These are phyloP conservation scores for Colius striatus DNA, from an alignment of 2,113 vertebrate genomes.

Conservation along the genomic window DNA sequence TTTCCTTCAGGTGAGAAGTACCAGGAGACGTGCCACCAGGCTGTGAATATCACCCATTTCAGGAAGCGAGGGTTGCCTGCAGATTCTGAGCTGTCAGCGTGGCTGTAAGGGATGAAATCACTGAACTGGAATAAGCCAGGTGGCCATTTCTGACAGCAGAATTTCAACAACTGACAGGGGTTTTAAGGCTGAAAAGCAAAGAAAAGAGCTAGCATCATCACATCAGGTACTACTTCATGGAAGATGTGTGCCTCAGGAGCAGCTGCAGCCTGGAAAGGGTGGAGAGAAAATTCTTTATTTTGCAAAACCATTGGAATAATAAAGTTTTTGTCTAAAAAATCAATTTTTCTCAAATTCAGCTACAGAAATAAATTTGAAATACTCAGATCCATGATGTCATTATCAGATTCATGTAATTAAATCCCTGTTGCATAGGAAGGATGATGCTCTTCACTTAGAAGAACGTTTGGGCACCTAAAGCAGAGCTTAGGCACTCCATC, in stretches of 20 bases:
- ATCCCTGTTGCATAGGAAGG: not conserved
- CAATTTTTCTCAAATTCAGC: not conserved
- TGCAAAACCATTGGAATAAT: not conserved
- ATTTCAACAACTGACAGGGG: not conserved
- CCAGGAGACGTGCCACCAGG: not conserved
- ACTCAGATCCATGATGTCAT: not conserved
- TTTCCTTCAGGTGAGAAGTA: not conserved
- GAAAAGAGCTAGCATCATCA: not conserved
- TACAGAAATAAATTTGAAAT: not conserved
- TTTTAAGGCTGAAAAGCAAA: not conserved
- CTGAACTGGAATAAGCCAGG: not conserved
- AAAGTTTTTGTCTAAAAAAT: not conserved
- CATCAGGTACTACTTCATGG: not conserved
- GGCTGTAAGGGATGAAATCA: not conserved
- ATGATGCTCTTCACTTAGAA: not conserved
- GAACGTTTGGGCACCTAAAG: not conserved
- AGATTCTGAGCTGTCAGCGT: not conserved
- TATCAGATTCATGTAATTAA: not conserved
- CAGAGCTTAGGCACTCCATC: not conserved
- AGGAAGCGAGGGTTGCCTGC: not conserved
- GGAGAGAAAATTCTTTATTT: not conserved
- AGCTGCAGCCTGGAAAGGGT: not conserved
- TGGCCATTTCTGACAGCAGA: not conserved
- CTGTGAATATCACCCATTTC: fast-evolving
- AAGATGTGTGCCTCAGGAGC: not conserved